Evolutionary conservation across 2,113 vertebrate species (phyloP).

Genomic region (Aphelocoma coerulescens): DNA sequence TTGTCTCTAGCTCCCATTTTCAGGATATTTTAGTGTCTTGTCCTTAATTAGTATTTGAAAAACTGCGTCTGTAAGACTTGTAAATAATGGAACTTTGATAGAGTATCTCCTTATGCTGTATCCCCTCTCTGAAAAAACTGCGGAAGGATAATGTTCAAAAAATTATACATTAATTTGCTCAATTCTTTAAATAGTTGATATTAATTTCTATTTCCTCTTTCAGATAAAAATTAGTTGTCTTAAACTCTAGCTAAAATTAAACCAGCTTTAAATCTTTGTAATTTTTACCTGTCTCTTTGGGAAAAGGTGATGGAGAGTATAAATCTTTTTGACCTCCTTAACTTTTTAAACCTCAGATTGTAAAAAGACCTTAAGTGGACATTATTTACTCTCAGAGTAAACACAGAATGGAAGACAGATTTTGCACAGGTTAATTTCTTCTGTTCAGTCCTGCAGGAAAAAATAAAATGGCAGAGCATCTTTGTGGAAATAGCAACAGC

Average conservation of each 20-base stretch:
- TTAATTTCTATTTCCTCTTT: neutral
- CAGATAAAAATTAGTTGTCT: neutral
- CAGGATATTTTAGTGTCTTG: neutral
- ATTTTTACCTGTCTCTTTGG: neutral
- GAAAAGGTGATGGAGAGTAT: neutral
- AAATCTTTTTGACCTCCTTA: neutral
- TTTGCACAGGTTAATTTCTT: neutral
- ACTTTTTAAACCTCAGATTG: neutral
- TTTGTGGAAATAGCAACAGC: neutral
- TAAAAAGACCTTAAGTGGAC: neutral
- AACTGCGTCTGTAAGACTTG: neutral
- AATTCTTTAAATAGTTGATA: neutral
- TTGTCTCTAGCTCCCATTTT: neutral
- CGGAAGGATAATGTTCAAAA: neutral
- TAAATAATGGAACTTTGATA: neutral
- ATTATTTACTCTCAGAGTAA: neutral
- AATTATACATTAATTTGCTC: neutral
- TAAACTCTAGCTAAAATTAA: neutral
- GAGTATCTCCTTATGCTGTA: neutral
- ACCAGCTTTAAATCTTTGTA: neutral
- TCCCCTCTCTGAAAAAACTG: neutral
- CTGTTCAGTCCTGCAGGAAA: neutral
- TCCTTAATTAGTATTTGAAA: neutral
- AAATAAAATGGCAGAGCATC: neutral
- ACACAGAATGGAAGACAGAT: neutral